Evolutionary conservation across 2,888 invertebrate species (phyloP).

Genomic region (Leucoptera coffeella): DNA sequence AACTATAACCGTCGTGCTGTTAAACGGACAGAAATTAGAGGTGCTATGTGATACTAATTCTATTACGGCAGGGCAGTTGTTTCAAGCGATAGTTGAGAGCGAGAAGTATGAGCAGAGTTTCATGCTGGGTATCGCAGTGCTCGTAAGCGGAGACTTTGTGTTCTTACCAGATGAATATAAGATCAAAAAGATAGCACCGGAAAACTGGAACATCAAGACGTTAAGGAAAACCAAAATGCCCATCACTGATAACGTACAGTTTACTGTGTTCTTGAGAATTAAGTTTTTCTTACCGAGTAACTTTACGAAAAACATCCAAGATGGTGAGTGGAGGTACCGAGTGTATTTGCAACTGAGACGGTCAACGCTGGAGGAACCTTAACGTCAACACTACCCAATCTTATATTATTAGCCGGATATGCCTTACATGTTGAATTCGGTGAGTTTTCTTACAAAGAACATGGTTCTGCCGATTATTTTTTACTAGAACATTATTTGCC

Average conservation of each 20-base stretch:
- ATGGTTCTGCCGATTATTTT: slow-evolving; percentile 70
- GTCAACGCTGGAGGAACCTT: slow-evolving; percentile 75
- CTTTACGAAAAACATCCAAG: slow-evolving; percentile 59
- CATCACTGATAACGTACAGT: slow-evolving; percentile 16
- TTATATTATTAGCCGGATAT: slow-evolving; percentile 66
- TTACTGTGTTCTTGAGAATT: slow-evolving; percentile 70
- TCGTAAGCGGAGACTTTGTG: slow-evolving; percentile 75
- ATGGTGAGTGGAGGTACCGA: slow-evolving; percentile 64
- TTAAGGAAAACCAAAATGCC: slow-evolving; percentile 18
- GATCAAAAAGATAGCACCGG: slow-evolving; percentile 69
- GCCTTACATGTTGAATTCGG: slow-evolving; percentile 84
- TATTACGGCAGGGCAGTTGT: slow-evolving; percentile 65
- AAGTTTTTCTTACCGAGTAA: slow-evolving; percentile 72
- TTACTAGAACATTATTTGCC: slow-evolving; percentile 77
- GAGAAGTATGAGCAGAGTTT: slow-evolving; percentile 71
- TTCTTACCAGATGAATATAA: slow-evolving; percentile 75
- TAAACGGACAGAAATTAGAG: slow-evolving; percentile 72
- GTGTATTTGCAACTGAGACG: slow-evolving; percentile 75
- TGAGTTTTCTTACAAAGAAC: slow-evolving; percentile 59
- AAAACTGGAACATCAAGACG: slow-evolving; percentile 51
- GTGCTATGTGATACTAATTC: slow-evolving; percentile 65
- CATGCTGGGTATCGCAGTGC: slow-evolving; percentile 66
- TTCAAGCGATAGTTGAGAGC: slow-evolving; percentile 64
- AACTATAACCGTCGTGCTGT: slow-evolving; percentile 61
- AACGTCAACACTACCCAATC: slow-evolving; percentile 62